A percentile compares a stretch with the other conserved stretches of the same genome.
These are phyloP conservation scores for Heliothis virescens DNA, from an alignment of 1,140 invertebrate genomes.

Conservation along the genomic window DNA sequence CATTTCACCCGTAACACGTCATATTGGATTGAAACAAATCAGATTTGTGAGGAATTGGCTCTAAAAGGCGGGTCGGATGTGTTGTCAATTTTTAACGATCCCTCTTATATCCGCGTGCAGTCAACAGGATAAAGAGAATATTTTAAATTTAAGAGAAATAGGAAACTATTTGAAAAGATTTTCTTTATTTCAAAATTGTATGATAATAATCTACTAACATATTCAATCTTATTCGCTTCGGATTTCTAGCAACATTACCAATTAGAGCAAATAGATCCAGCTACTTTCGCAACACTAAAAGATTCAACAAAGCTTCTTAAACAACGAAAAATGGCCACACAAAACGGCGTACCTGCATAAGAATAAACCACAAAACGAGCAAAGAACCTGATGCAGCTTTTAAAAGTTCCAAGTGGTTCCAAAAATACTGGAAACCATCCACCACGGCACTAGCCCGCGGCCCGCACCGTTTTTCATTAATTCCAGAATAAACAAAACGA, in stretches of 20 bases:
- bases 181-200: too few relatives aligned
- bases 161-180: too few relatives aligned
- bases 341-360: too few relatives aligned
- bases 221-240: too few relatives aligned
- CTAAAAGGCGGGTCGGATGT: background rate
- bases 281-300: too few relatives aligned
- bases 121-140: background rate
- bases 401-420: background rate
- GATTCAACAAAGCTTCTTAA: too few relatives aligned
- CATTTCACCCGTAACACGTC: slow-evolving; percentile 13
- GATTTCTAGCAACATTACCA: too few relatives aligned
- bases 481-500: slow-evolving; percentile 67
- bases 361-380: background rate
- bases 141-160: too few relatives aligned
- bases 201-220: too few relatives aligned
- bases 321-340: too few relatives aligned
- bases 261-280: background rate
- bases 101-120: too few relatives aligned
- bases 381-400: background rate
- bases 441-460: slow-evolving; percentile 37
- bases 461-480: slow-evolving; percentile 66
- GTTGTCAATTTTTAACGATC: slow-evolving; percentile 12
- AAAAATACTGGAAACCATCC: slow-evolving; percentile 40
- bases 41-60: background rate
- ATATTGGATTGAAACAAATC: slow-evolving; percentile 21